A percentile compares a stretch with the other conserved stretches of the same genome.
These are phyloP conservation scores for Ciconia nigra DNA, from an alignment of 2,797 vertebrate genomes.

Conservation along the genomic window DNA sequence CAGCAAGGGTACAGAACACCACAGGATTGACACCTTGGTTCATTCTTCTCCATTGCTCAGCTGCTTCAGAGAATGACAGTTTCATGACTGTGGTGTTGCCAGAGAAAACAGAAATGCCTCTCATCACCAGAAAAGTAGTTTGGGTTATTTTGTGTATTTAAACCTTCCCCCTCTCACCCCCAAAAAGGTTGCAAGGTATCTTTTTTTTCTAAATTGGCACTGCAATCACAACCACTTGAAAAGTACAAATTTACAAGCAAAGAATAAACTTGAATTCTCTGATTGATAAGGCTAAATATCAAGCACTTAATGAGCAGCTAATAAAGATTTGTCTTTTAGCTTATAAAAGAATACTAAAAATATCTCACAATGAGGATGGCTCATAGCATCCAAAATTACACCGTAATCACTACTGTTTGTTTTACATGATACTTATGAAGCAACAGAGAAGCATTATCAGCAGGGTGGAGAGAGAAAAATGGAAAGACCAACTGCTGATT, in stretches of 20 bases:
- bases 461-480: neutral
- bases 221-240: neutral
- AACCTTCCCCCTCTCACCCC: accelerated
- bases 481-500: neutral
- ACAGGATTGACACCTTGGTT: neutral
- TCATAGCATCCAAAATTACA: neutral
- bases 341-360: neutral
- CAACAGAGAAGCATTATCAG: neutral
- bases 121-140: neutral
- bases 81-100: neutral
- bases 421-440: neutral
- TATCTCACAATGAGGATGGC: neutral
- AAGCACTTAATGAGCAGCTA: neutral
- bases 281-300: neutral
- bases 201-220: neutral
- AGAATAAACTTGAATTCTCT: neutral
- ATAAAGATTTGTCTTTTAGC: neutral
- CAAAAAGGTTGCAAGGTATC: accelerated
- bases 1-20: neutral
- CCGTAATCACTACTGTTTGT: neutral
- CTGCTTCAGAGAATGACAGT: neutral
- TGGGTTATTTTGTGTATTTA: neutral
- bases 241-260: neutral
- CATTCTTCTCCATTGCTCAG: neutral
- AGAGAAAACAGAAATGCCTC: neutral